Evolutionary conservation across 2,797 vertebrate species (phyloP), one percentile per base, ranked within the genome.

Genomic region (Steatocranus sp.): DNA sequence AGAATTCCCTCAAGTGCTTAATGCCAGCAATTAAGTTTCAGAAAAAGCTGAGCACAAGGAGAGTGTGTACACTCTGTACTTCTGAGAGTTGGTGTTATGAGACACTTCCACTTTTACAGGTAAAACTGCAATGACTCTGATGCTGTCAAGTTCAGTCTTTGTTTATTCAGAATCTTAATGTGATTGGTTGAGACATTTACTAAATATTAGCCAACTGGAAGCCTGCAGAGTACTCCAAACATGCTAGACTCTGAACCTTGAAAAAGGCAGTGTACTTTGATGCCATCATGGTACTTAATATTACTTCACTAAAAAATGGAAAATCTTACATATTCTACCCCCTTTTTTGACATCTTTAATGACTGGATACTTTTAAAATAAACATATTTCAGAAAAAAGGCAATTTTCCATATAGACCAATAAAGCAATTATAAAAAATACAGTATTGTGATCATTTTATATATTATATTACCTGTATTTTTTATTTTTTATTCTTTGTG

Each of bases 1-100:
- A 82, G 79, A 87, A 93, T 93, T 93, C 94, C 93, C 94, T 86
- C 90, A 92, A 95, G 95, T 93, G 90, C 92, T 92, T 92, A 92
- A 93, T 92, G 80, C 88, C 81, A 76, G 91, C 94, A 95, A 95
- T 96, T 93, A 95, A 87, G 91, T 93, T 94, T 93, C 86, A 75
- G 63, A 89, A 93, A 93, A 94, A 90, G 93, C 91, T 56, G 76
- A 91, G 86, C 84, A 87, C 83, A 83, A 83, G 85, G 87, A 83
- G 80, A 90, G 63, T 75, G 79, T 78, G 75, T 83, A 48, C 77
- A 84, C 77, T 83, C 78, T 79, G 82, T 83, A 48, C 82, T 68
- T 83, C 74, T 83, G 83, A 90, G 85, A 85, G 83, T 51, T 83
- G 63, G 83, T 81, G 48, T 75, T 78, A 74, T 23, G 75, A 91